phyloP scores from a whole-genome alignment of 2,797 vertebrate species.

The Otolemur crassicaudatus region DNA sequence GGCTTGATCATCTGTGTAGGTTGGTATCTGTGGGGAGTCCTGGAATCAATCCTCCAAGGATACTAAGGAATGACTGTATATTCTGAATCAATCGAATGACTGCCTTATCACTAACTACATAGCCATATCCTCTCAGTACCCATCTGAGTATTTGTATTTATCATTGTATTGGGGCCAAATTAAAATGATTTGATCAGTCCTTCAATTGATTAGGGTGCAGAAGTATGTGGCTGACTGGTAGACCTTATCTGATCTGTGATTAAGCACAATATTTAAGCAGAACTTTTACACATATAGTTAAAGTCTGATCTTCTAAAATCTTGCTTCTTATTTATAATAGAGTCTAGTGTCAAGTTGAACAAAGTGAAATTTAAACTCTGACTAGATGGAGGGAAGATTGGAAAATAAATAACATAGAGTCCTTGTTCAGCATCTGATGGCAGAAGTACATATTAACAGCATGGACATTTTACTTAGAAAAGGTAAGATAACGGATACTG shows the following conservation, averaged over 20 bases:
- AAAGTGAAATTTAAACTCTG: not conserved
- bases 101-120: not conserved
- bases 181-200: not conserved
- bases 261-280: not conserved
- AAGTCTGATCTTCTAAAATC: not conserved
- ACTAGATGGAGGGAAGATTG: not conserved
- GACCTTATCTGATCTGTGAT: not conserved
- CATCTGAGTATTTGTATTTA: not conserved
- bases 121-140: not conserved
- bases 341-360: not conserved
- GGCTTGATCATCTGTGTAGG: not conserved
- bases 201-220: not conserved
- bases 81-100: not conserved
- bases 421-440: not conserved
- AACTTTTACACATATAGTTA: not conserved
- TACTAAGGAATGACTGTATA: not conserved
- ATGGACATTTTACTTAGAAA: not conserved
- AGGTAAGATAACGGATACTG: not conserved
- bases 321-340: not conserved
- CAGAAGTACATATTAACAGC: not conserved
- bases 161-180: not conserved
- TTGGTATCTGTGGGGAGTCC: not conserved
- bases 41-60: not conserved
- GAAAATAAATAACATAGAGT: not conserved
- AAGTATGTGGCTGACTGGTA: not conserved